Percentiles rank a stretch among this genome's conserved stretches.
phyloP scores from a whole-genome alignment of 2,797 vertebrate species.

The Amazona finschi region DNA sequence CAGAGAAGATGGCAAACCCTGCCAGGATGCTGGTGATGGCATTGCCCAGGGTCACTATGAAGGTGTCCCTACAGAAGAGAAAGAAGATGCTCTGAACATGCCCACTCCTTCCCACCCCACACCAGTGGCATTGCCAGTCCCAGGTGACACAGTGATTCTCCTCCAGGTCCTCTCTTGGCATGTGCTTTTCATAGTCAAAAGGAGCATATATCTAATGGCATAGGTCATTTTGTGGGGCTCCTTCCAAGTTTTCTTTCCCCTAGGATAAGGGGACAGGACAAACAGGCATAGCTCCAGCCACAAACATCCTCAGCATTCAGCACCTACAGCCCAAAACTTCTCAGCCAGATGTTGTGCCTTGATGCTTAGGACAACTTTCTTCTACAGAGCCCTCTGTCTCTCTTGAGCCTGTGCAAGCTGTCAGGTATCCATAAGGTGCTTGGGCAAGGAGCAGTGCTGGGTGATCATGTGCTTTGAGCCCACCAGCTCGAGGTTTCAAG shows the following conservation, averaged over 20 bases:
- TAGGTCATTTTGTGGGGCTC: not conserved
- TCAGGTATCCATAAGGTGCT: not conserved
- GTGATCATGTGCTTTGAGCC: not conserved
- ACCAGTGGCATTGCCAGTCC: not conserved
- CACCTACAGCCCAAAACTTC: not conserved
- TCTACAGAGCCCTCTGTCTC: not conserved
- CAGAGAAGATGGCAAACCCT: conserved; percentile 83
- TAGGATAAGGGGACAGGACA: not conserved
- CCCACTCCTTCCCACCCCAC: not conserved
- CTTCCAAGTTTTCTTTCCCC: not conserved
- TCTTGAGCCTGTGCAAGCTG: not conserved
- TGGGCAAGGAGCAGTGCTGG: not conserved
- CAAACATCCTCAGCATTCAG: not conserved
- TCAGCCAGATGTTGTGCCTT: not conserved
- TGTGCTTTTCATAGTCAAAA: not conserved
- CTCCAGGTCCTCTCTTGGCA: not conserved
- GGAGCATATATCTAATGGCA: not conserved
- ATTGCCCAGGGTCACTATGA: conserved; percentile 82
- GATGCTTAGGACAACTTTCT: not conserved
- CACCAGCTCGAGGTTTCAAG: not conserved
- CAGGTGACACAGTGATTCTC: not conserved
- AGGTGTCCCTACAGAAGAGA: conserved; percentile 75
- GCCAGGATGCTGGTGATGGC: conserved; percentile 83
- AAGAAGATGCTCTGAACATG: not conserved
- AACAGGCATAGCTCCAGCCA: not conserved